Evolutionary conservation across 2,888 invertebrate genomes (phyloP).

Genomic region (Actias luna): DNA sequence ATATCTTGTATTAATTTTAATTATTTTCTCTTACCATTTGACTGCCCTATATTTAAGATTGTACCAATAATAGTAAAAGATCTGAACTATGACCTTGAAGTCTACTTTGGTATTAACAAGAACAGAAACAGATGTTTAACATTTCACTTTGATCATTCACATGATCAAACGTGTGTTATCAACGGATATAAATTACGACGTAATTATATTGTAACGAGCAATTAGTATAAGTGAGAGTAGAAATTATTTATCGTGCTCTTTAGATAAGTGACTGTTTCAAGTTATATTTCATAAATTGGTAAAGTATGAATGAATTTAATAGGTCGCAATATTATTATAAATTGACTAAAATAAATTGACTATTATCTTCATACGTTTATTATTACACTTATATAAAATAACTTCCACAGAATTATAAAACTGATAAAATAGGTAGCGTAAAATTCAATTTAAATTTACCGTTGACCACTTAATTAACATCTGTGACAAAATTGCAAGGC

Average conservation of each 20-base stretch:
- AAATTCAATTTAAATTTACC: no score
- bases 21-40: neutral
- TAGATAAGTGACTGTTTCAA: conserved; percentile 29
- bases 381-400: no score
- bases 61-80: neutral
- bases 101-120: conserved; percentile 2
- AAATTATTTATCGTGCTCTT: conserved; percentile 30
- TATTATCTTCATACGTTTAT: neutral
- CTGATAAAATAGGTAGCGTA: no score
- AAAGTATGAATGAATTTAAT: neutral
- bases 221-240: conserved; percentile 47
- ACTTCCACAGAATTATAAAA: no score
- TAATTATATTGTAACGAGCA: conserved; percentile 59
- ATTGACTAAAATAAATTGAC: conserved; percentile 20
- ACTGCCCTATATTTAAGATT: neutral
- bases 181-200: conserved; percentile 58
- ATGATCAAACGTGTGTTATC: conserved; percentile 63
- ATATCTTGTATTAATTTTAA: neutral
- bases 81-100: neutral
- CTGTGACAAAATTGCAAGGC: no score
- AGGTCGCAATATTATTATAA: neutral
- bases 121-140: conserved; percentile 30
- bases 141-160: conserved; percentile 36
- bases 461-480: no score
- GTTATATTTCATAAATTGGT: conserved; percentile 13